Evolutionary conservation across 2,113 vertebrate species (phyloP).

Genomic region (Cololabis saira): DNA sequence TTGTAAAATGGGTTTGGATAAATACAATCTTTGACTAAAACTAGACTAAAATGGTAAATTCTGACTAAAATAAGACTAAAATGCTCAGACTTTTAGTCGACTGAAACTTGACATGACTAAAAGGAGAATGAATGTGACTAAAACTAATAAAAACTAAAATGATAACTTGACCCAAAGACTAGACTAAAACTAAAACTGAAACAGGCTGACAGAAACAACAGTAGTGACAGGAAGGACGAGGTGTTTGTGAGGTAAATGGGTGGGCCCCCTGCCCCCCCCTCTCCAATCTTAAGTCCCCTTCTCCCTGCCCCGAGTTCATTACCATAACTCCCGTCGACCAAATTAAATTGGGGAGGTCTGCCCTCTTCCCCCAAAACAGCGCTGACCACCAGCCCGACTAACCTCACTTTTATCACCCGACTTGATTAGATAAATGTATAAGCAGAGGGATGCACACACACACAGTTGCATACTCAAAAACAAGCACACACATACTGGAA

Average conservation of each 20-base stretch:
- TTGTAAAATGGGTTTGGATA: too few relatives aligned
- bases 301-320: constrained; percentile 62
- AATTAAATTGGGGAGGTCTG: constrained; percentile 77
- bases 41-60: too few relatives aligned
- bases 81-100: too few relatives aligned
- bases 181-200: too few relatives aligned
- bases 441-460: constrained; percentile 30
- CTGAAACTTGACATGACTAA: too few relatives aligned
- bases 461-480: background rate
- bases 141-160: too few relatives aligned
- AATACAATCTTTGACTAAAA: too few relatives aligned
- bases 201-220: too few relatives aligned
- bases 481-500: too few relatives aligned
- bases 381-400: constrained; percentile 62
- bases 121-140: too few relatives aligned
- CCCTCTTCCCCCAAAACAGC: constrained; percentile 44
- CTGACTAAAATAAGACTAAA: too few relatives aligned
- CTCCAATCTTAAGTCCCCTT: constrained; percentile 35
- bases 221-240: constrained; percentile 67
- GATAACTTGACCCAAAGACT: too few relatives aligned
- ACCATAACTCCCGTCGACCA: constrained; percentile 76
- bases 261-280: constrained; percentile 30
- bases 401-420: constrained; percentile 62
- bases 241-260: constrained; percentile 65
- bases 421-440: constrained; percentile 79